Evolutionary conservation across 1,140 invertebrate genomes (phyloP), one percentile per base, ranked within the genome.

Genomic region (Drosophila cardini): DNA sequence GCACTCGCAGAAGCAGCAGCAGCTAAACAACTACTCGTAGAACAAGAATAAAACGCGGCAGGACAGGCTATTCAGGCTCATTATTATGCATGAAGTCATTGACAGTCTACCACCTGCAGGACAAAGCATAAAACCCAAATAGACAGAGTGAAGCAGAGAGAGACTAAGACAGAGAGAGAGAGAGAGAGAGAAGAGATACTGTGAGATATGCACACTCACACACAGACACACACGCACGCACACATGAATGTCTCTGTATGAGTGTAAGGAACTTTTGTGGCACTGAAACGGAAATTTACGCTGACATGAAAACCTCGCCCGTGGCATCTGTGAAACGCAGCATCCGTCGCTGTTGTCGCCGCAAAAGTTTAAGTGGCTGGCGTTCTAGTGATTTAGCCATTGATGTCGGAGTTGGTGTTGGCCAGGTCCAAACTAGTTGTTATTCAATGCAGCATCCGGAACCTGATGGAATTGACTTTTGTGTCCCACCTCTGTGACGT

Each of bases 381-480:
- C 40, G 65, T 55, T 38, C 70, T 38, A 48, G 16, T 53, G 26
- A n/a, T 13, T 15, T 7, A 36, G 8, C 40, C 53, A 61, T 15
- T 58, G 60, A 40, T 58, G 55, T 43, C 50, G 52, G 13, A 57
- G 64, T 50, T 55, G 61, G 48, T 48, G 42, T 62, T 62, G 57
- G 2, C 42, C 30, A 21, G 60, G 68, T 71, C 65, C 68, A 62
- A 87, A 80, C 83, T 86, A 87, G 79, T 86, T 86, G 83, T 73
- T 86, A 86, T 86, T 86, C 83, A 87, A 86, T 87, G 83, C 83
- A 80, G 79, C 83, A 87, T 65, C 83, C 84, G 83, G 76, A 87
- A 86, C 83, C 75, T 86, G 83, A 83, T 86, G 83, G 83, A 86
- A 86, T 89, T 89, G 83, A 86, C 83, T 86, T 89, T 83, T 83